A percentile compares a stretch with the other conserved stretches of the same genome.
These are phyloP conservation scores for Pantala flavescens DNA, from an alignment of 1,140 invertebrate genomes.

Conservation along the genomic window DNA sequence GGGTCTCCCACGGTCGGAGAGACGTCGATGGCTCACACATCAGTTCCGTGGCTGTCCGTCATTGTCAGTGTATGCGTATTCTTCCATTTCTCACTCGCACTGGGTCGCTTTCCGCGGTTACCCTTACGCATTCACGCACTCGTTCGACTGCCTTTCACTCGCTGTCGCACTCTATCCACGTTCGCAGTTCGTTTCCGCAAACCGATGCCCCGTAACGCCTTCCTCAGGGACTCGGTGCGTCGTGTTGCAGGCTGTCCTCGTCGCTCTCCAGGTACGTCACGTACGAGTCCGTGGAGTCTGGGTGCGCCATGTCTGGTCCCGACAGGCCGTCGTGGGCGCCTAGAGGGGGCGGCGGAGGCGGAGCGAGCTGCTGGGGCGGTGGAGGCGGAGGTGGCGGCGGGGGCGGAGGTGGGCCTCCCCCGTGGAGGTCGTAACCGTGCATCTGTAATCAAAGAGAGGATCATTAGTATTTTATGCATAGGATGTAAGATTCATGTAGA, in stretches of 20 bases:
- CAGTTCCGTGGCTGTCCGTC: no score
- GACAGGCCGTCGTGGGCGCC: constrained; percentile 28
- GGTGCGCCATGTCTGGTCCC: constrained; percentile 48
- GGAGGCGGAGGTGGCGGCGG: constrained; percentile 30
- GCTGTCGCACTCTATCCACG: not conserved
- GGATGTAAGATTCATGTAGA: no score
- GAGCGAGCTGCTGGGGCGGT: constrained; percentile 26
- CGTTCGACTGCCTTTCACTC: not conserved
- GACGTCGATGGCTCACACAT: no score
- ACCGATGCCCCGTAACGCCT: not conserved
- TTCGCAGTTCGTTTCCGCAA: not conserved
- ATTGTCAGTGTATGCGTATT: no score
- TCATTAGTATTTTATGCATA: not conserved
- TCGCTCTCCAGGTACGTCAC: constrained; percentile 83
- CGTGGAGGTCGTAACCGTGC: constrained; percentile 72
- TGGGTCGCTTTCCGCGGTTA: no score
- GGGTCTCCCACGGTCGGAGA: no score
- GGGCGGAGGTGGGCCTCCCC: constrained; percentile 39
- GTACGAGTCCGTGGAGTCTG: constrained; percentile 76
- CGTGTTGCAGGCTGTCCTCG: constrained; percentile 52
- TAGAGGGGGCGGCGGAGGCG: constrained; percentile 29
- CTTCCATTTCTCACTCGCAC: no score
- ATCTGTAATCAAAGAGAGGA: constrained; percentile 47
- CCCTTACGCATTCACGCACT: not conserved
- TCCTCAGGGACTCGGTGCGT: constrained; percentile 47